phyloP scores from a whole-genome alignment of 2,797 vertebrate genomes.

The Lophius americanus region DNA sequence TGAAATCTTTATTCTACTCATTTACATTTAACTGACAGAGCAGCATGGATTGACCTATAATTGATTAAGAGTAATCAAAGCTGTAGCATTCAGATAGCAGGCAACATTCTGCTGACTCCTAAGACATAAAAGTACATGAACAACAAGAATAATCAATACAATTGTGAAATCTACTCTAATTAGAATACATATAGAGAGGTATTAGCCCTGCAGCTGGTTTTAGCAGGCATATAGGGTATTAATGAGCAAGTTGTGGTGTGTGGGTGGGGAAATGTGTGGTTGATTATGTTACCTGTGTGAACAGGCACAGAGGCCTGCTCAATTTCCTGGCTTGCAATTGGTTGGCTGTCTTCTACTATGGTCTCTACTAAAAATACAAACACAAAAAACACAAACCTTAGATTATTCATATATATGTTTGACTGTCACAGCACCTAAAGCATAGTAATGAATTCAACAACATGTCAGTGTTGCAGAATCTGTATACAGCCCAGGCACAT shows the following conservation, averaged over 20 bases:
- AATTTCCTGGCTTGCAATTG: constrained; percentile 71
- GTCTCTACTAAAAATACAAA: constrained; percentile 76
- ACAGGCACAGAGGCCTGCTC: constrained; percentile 76
- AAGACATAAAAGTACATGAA: not conserved
- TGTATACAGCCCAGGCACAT: constrained; percentile 59
- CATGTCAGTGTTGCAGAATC: constrained; percentile 61
- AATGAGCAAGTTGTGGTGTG: not conserved
- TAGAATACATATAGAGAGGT: not conserved
- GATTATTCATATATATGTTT: constrained; percentile 37
- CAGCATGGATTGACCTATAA: not conserved
- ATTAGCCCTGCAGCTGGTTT: not conserved
- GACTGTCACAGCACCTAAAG: constrained; percentile 13
- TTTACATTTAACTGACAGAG: constrained; percentile 20
- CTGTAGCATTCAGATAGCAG: constrained; percentile 1
- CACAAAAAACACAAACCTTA: constrained; percentile 25
- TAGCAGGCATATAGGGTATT: not conserved
- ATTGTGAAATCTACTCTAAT: not conserved
- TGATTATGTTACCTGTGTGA: constrained; percentile 74
- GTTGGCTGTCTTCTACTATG: constrained; percentile 72
- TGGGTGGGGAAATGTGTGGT: constrained; percentile 13
- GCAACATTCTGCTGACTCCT: not conserved
- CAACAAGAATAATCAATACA: not conserved
- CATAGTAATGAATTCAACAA: constrained; percentile 47
- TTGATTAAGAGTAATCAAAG: constrained; percentile 5
- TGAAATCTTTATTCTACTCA: not conserved